Percentiles rank a stretch among this genome's conserved stretches.
These are phyloP conservation scores for Artibeus lituratus DNA, from an alignment of 2,797 vertebrate genomes.

Conservation along the genomic window DNA sequence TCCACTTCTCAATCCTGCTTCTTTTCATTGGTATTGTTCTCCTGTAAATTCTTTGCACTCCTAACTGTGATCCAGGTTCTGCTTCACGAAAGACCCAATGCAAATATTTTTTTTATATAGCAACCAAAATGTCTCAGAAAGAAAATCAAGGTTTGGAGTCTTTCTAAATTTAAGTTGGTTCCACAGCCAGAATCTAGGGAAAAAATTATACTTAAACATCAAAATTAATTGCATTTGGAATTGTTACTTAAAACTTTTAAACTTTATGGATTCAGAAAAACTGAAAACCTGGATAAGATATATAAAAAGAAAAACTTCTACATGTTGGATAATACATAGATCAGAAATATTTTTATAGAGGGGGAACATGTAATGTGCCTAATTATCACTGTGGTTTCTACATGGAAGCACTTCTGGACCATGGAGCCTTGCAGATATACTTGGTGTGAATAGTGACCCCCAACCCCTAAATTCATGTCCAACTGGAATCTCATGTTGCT, in stretches of 20 bases:
- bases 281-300: not conserved
- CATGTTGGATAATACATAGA: not conserved
- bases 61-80: not conserved
- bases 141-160: not conserved
- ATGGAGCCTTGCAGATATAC: not conserved
- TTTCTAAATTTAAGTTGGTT: not conserved
- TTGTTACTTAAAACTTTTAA: not conserved
- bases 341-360: not conserved
- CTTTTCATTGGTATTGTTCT: not conserved
- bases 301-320: not conserved
- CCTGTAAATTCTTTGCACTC: not conserved
- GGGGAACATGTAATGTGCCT: not conserved
- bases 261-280: not conserved
- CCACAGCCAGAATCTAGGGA: not conserved
- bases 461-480: not conserved
- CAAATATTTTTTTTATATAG: not conserved
- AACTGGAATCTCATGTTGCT: not conserved
- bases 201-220: not conserved
- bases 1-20: not conserved
- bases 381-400: not conserved
- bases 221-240: not conserved
- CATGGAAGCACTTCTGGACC: not conserved
- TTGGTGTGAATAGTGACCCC: not conserved
- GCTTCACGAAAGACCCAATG: not conserved
- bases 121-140: not conserved